phyloP scores from a whole-genome alignment of 2,888 invertebrate species.

The Cataglyphis altisquamis region DNA sequence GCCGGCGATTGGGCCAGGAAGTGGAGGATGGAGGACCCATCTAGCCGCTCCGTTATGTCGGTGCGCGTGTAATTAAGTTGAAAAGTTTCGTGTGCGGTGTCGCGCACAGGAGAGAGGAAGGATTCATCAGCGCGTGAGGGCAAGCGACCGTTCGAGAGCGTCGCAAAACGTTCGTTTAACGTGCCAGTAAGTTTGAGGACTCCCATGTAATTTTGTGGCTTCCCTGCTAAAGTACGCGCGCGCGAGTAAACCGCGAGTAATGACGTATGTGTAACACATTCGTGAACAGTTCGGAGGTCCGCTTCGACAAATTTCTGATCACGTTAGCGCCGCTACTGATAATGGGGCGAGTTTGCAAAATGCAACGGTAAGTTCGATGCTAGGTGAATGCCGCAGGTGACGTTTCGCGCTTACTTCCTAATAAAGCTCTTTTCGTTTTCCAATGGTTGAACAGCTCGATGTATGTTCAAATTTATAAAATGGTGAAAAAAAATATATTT shows the following conservation, averaged over 20 bases:
- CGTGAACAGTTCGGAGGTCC: not conserved
- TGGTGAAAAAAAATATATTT: not conserved
- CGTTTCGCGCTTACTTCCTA: not conserved
- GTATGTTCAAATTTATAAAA: not conserved
- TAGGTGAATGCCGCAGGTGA: not conserved
- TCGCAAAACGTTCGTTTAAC: conserved; percentile 51
- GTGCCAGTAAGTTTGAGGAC: conserved; percentile 44
- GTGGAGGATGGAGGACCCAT: conserved; percentile 28
- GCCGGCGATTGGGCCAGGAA: conserved; percentile 25
- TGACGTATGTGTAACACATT: not conserved
- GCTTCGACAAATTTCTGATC: conserved; percentile 45
- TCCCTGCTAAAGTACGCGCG: not conserved
- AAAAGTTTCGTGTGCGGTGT: conserved; percentile 47
- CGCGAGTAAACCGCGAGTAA: not conserved
- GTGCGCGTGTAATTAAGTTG: conserved; percentile 62
- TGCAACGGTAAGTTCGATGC: conserved; percentile 5
- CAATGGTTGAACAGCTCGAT: not conserved
- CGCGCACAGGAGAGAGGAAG: conserved; percentile 27
- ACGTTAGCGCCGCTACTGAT: conserved; percentile 27
- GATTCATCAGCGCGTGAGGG: conserved; percentile 43
- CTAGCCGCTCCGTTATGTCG: conserved; percentile 39
- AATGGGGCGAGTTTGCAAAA: conserved; percentile 23
- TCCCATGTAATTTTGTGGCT: conserved; percentile 23
- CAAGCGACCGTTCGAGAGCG: conserved; percentile 35
- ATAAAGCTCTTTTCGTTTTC: not conserved